Evolutionary conservation across 2,888 invertebrate species (phyloP).

Genomic region (Lasioglossum malachurum): DNA sequence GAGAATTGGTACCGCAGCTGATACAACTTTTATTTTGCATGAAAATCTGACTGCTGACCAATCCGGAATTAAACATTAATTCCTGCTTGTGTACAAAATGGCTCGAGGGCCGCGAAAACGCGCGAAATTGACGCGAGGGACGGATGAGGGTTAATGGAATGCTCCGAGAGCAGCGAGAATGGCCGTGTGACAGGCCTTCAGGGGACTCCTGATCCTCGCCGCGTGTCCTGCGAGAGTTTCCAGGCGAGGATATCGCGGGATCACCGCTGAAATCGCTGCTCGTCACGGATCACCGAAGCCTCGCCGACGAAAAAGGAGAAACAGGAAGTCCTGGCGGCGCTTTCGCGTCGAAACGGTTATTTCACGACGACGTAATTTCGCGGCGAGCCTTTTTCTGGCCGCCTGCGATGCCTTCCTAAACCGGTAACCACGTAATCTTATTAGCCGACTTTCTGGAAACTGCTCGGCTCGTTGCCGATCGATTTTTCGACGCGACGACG

Average conservation of each 20-base stretch:
- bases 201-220: not conserved
- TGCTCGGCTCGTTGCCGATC: not conserved
- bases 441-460: slow-evolving; percentile 50
- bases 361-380: slow-evolving; percentile 56
- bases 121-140: not conserved
- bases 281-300: slow-evolving; percentile 49
- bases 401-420: slow-evolving; percentile 39
- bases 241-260: slow-evolving; percentile 30
- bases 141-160: not conserved
- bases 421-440: slow-evolving; percentile 50
- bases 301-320: slow-evolving; percentile 56
- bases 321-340: slow-evolving; percentile 46
- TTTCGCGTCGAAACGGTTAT: slow-evolving; percentile 52
- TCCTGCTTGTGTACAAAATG: no score
- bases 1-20: not conserved
- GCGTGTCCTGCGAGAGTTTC: slow-evolving; percentile 8
- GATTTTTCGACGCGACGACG: not conserved
- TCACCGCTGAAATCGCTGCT: slow-evolving; percentile 45
- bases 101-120: not conserved
- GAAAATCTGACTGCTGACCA: not conserved
- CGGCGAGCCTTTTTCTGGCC: slow-evolving; percentile 37
- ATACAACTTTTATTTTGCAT: not conserved
- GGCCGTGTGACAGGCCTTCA: not conserved
- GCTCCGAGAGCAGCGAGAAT: not conserved
- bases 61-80: not conserved